These are phyloP conservation scores for Aphrophora alni DNA, from an alignment of 2,888 invertebrate genomes.

Conservation along the genomic window DNA sequence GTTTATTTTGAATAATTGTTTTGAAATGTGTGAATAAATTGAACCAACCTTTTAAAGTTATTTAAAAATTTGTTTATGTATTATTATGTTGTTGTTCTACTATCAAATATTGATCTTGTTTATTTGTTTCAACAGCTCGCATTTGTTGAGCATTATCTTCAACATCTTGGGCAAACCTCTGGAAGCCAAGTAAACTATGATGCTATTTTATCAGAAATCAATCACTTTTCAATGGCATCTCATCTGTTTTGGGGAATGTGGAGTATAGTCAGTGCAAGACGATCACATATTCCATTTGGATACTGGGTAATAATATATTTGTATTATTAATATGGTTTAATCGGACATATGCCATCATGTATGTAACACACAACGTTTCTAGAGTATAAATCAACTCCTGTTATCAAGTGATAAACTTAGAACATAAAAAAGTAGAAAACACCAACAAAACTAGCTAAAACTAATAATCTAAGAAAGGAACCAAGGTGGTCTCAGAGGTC, in stretches of 20 bases:
- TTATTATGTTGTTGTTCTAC: not conserved
- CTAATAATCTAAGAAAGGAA: too few relatives aligned
- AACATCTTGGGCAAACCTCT: slow-evolving; percentile 21
- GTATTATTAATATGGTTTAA: too few relatives aligned
- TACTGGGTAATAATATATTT: slow-evolving; percentile 77
- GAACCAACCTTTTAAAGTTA: not conserved
- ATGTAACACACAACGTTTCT: too few relatives aligned
- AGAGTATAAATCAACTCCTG: too few relatives aligned
- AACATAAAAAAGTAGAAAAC: too few relatives aligned
- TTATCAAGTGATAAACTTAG: too few relatives aligned
- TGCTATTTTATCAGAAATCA: slow-evolving; percentile 73
- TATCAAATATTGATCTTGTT: not conserved
- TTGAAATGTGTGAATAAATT: not conserved
- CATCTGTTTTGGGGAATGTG: slow-evolving; percentile 96
- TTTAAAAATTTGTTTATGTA: not conserved
- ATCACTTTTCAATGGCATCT: slow-evolving; percentile 82
- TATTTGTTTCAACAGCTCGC: slow-evolving; percentile 55
- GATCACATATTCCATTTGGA: slow-evolving; percentile 90
- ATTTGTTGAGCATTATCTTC: slow-evolving; percentile 58
- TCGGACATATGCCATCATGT: too few relatives aligned
- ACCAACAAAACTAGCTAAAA: too few relatives aligned
- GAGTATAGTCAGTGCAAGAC: slow-evolving; percentile 87
- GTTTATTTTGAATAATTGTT: not conserved
- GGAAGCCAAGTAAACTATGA: not conserved
- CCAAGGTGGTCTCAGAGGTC: too few relatives aligned